These are phyloP conservation scores for Sibirionetta formosa DNA, from an alignment of 2,797 vertebrate species.

Conservation along the genomic window DNA sequence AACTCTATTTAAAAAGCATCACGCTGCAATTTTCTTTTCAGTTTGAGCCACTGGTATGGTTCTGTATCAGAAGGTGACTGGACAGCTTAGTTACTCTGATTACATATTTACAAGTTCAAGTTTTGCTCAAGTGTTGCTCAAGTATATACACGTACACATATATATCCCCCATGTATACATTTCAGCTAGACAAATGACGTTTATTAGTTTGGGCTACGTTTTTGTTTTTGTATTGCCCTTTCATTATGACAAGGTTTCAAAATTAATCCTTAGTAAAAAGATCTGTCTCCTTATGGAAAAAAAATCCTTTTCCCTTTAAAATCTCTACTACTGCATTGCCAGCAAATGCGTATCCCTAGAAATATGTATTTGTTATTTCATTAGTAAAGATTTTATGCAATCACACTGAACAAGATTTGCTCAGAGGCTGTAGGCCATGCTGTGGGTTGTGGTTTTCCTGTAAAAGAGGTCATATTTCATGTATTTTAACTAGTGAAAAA, in stretches of 20 bases:
- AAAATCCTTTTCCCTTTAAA: not conserved
- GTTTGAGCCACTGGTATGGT: not conserved
- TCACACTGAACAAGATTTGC: not conserved
- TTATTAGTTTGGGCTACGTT: not conserved
- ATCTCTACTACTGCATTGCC: not conserved
- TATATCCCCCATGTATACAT: not conserved
- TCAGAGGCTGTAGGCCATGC: not conserved
- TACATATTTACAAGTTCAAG: not conserved
- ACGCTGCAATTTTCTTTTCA: not conserved
- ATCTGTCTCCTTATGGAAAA: not conserved
- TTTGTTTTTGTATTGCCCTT: not conserved
- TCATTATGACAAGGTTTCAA: not conserved
- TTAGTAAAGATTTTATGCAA: constrained; percentile 3
- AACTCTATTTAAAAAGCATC: not conserved
- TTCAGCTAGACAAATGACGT: not conserved
- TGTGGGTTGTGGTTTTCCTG: not conserved
- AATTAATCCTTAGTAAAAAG: not conserved
- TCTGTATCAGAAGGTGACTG: not conserved
- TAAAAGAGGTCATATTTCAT: not conserved
- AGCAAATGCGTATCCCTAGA: not conserved
- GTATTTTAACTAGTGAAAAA: constrained; percentile 24
- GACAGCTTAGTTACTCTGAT: not conserved
- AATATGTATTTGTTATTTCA: not conserved
- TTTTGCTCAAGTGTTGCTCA: not conserved
- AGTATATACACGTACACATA: no score